Conservation (phyloP, 2,797 vertebrate species). For the Sebastolobus altivelis region DNA sequence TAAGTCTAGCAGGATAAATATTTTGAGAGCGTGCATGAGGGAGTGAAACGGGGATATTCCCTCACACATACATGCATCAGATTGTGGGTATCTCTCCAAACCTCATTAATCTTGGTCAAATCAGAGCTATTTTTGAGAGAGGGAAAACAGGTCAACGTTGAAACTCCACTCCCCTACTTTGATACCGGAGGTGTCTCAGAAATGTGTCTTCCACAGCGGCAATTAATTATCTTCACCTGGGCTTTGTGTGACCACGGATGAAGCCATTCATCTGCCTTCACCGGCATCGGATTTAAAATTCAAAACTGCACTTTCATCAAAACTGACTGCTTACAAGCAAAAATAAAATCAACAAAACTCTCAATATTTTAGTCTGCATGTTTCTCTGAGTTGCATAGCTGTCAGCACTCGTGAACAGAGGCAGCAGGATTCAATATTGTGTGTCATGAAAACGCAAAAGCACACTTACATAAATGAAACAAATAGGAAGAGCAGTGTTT, state of each 20-base stretch:
- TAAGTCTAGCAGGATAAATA: conserved; percentile 38
- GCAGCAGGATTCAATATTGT: neutral
- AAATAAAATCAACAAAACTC: conserved; percentile 48
- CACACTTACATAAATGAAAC: neutral
- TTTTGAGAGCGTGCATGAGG: conserved; percentile 45
- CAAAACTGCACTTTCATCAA: conserved; percentile 81
- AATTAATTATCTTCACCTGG: conserved; percentile 83
- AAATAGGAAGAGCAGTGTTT: neutral
- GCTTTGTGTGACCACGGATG: conserved; percentile 72
- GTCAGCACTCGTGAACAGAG: conserved; percentile 23
- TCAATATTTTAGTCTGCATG: conserved; percentile 36
- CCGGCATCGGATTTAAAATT: conserved; percentile 57
- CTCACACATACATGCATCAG: conserved; percentile 63
- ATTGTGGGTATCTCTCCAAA: conserved; percentile 69
- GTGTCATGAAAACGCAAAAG: conserved; percentile 14
- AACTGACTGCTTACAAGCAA: conserved; percentile 48
- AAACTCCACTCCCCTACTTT: conserved; percentile 76
- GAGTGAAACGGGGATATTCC: conserved; percentile 74
- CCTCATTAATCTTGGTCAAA: conserved; percentile 86
- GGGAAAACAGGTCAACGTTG: conserved; percentile 85
- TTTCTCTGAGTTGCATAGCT: conserved; percentile 36
- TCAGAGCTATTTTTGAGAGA: conserved; percentile 87
- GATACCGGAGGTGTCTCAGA: conserved; percentile 75
- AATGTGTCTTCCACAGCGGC: conserved; percentile 73
- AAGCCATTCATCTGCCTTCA: conserved; percentile 80